A percentile compares a stretch with the other conserved stretches of the same genome.
These are phyloP conservation scores for Tauraco erythrolophus DNA, from an alignment of 2,113 vertebrate species.

Conservation along the genomic window DNA sequence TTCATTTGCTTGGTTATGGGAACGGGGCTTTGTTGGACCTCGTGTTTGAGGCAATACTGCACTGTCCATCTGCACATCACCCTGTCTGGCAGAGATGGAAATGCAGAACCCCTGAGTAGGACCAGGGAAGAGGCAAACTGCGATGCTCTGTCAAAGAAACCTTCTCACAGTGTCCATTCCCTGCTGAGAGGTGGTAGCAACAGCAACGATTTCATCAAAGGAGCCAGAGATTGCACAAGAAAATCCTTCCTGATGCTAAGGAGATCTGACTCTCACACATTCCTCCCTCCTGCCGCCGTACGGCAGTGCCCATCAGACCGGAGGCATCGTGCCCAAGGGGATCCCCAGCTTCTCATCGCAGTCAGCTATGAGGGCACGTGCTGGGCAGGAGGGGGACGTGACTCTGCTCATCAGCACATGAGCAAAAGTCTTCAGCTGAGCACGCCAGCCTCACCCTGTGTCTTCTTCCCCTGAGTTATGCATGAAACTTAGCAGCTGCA, in stretches of 20 bases:
- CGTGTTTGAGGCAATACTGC: slow-evolving; percentile 73
- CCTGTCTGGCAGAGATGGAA: slow-evolving; percentile 7
- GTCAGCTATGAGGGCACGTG: neutral
- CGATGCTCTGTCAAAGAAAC: neutral
- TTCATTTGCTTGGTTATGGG: neutral
- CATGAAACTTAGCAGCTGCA: neutral
- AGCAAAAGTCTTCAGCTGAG: neutral
- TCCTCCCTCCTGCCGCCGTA: rapidly evolving
- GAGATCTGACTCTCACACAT: neutral
- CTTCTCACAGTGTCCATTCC: neutral
- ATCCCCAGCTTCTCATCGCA: neutral
- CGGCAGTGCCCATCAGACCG: neutral
- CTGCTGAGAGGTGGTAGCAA: neutral
- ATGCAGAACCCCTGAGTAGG: neutral
- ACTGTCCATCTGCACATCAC: slow-evolving; percentile 74
- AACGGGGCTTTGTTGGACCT: slow-evolving; percentile 68
- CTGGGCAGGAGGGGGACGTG: neutral
- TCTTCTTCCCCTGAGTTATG: neutral
- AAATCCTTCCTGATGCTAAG: neutral
- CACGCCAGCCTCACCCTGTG: neutral
- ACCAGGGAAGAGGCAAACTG: neutral
- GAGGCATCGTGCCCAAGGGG: neutral
- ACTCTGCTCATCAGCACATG: neutral
- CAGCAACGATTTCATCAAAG: neutral
- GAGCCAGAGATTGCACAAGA: neutral